Evolutionary conservation across 2,113 vertebrate genomes (phyloP).

Genomic region (Pseudolaguvia tuberculata): DNA sequence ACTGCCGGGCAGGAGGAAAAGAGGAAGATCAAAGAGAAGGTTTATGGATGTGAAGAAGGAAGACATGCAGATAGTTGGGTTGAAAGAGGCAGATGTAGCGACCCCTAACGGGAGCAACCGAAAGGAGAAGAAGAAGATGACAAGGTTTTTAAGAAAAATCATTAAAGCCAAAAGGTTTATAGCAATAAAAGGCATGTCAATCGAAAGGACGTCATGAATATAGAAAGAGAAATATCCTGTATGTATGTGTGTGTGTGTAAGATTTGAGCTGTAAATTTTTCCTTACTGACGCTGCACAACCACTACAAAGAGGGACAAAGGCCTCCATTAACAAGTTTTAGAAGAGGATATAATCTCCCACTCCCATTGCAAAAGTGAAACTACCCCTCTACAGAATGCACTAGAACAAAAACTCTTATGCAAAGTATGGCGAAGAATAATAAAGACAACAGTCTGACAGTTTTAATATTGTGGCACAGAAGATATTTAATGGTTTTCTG

Average conservation of each 20-base stretch:
- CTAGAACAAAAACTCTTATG: conserved; percentile 5
- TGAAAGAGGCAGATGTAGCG: too few species aligned
- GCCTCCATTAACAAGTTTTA: conserved; percentile 55
- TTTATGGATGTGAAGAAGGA: too few species aligned
- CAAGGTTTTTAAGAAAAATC: neutral
- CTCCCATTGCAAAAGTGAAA: conserved; percentile 1
- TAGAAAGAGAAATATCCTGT: neutral
- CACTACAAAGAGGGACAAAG: conserved; percentile 7
- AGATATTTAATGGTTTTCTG: neutral
- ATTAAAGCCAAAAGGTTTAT: neutral
- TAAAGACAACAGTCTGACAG: neutral
- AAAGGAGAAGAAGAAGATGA: too few species aligned
- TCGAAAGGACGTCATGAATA: neutral
- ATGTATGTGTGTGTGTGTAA: conserved; percentile 31
- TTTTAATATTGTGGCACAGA: conserved; percentile 14
- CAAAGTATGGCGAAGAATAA: neutral
- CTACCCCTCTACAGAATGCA: neutral
- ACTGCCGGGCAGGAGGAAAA: too few species aligned
- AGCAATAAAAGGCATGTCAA: neutral
- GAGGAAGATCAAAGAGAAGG: too few species aligned
- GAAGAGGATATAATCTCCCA: conserved; percentile 26
- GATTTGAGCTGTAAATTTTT: conserved; percentile 49
- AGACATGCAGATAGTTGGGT: too few species aligned
- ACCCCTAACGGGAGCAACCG: too few species aligned
- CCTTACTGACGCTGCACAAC: conserved; percentile 57